Evolutionary conservation across 2,888 invertebrate genomes (phyloP), one percentile per base, ranked within the genome.

Genomic region (Hybos culiciformis): DNA sequence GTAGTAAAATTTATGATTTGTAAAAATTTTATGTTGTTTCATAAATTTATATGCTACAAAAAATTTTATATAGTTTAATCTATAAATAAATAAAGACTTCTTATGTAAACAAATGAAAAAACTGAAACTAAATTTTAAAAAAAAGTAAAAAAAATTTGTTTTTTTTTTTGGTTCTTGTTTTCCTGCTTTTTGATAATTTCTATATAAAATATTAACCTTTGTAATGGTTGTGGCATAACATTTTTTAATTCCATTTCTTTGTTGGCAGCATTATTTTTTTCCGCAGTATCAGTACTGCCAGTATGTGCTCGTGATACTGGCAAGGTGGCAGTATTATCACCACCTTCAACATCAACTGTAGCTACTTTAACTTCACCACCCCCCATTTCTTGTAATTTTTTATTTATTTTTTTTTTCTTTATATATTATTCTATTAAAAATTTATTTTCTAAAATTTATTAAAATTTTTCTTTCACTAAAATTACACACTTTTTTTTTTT

Each of bases 251-350:
- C 86, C 84, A 85, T 83, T 66, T 85, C 84, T 73, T 84, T 84
- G 71, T 82, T 84, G 53, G 83, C 79, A 46, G 78, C 78, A 63
- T 83, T 83, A 64, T 83, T 81, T 69, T 83, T 84, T 67, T 85
- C 85, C 54, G 78, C 80, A 52, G 78, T 77, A 58, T 75, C 73
- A 60, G 80, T 81, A 56, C 77, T 78, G 53, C 79, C 77, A 50
- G 70, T 70, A 60, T 73, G 71, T 36, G 80, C 78, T 60, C 83
- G 77, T 49, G 83, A 83, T 46, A 86, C 86, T 54, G 86, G 87
- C 66, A 87, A 74, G 34, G 87, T 87, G 66, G 86, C 87, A 80
- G 86, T 86, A 63, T 87, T 86, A 74, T 86, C 85, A 55, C 83
- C 80, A 52, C 83, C 75, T 69, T 87, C 87, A 59, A 85, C 75